A percentile compares a stretch with the other conserved stretches of the same genome.
Evolutionary conservation across 2,797 vertebrate genomes (phyloP).

Genomic region (Gymnopithys bicolor): DNA sequence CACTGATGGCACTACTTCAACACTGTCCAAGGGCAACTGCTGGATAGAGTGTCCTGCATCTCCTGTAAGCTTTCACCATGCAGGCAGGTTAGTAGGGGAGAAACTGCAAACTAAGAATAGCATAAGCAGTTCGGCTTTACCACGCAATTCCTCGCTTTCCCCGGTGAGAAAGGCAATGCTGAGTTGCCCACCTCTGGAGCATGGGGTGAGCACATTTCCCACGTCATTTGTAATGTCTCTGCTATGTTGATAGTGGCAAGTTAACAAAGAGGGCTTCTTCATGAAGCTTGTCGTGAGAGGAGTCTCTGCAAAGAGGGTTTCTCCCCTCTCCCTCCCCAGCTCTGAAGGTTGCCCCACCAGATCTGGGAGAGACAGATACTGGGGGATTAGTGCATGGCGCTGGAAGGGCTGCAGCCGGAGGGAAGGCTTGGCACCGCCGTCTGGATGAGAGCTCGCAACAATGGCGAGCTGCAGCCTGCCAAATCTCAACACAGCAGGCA

Average conservation of each 20-base stretch:
- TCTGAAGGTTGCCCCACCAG: not conserved
- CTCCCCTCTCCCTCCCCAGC: not conserved
- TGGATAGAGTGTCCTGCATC: not conserved
- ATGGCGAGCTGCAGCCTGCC: slow-evolving; percentile 51
- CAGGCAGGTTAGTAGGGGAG: not conserved
- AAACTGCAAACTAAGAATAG: not conserved
- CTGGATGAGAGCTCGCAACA: slow-evolving; percentile 52
- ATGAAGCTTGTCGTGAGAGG: not conserved
- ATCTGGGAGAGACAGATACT: slow-evolving; percentile 18
- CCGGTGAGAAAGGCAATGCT: fast-evolving
- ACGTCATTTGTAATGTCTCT: not conserved
- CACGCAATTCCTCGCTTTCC: fast-evolving
- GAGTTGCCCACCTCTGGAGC: not conserved
- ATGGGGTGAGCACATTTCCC: not conserved
- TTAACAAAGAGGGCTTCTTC: not conserved
- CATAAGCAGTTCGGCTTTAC: not conserved
- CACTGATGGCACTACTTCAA: fast-evolving
- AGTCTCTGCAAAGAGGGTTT: not conserved
- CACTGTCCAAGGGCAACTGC: fast-evolving
- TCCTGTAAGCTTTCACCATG: not conserved
- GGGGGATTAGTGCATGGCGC: not conserved
- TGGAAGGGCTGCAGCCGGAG: slow-evolving; percentile 48
- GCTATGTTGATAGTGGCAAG: not conserved
- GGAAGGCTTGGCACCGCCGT: slow-evolving; percentile 43
- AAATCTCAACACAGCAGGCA: slow-evolving; percentile 64